Evolutionary conservation across 2,888 invertebrate genomes (phyloP), one percentile per base, ranked within the genome.

Genomic region (Boloria euphrosyne): DNA sequence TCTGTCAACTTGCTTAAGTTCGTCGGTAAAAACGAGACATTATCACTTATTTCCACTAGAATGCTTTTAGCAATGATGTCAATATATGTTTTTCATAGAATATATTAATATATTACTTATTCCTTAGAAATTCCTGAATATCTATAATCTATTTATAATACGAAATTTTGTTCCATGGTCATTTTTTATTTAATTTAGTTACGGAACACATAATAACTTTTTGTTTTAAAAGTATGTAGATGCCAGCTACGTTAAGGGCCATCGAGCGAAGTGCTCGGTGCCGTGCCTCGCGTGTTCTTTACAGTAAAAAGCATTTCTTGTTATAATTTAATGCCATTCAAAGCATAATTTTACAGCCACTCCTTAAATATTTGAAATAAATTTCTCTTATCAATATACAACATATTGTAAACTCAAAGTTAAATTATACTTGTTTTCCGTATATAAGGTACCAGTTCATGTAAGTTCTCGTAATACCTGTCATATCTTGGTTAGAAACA

Each of bases 191-290:
- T 65, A 54, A 59, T 62, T 62, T 62, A 65, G 46, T 62, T 46
- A 31, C 27, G 22, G 58, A 62, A 65, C 64, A 71, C 71, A 74
- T 75, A n/a, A n/a, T n/a, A 74, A 80, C 76, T 84, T 82, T 84
- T 83, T 80, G 74, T 78, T 75, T 75, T 85, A 84, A 85, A 86
- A 79, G 81, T 80, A 80, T 79, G 78, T 84, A 83, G 80, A 83
- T 82, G 80, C 77, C 80, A 78, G 71, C 79, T 76, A 68, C 79
- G 81, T 89, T 79, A 80, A 90, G 90, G 75, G 86, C 81, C 86
- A 87, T 91, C 80, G 75, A 89, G 89, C 77, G 79, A 78, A 88
- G 89, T 78, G 87, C 80, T 74, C 73, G 78, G 77, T 73, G 73
- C 80, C 79, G 73, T 74, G 80, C 75, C 73, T 80, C 82, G 83